Conservation (phyloP, 2,113 vertebrate species). For the Perca schrenkii region DNA sequence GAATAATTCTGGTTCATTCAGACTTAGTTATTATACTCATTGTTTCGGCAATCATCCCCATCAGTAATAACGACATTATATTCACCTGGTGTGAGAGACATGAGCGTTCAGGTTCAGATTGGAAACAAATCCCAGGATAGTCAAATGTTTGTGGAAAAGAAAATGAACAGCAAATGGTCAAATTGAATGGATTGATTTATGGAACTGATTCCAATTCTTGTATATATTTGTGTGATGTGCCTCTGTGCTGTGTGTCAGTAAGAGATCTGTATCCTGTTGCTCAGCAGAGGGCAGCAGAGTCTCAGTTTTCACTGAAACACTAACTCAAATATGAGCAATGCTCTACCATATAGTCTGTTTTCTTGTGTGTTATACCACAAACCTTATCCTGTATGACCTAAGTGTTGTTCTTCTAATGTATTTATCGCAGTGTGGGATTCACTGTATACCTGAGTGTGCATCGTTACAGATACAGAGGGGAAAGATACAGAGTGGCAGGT, state of each 20-base stretch:
- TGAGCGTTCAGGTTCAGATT: background rate
- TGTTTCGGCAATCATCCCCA: background rate
- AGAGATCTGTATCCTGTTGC: background rate
- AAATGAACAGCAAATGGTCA: background rate
- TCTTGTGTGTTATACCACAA: background rate
- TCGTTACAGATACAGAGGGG: background rate
- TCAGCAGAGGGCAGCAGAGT: constrained; percentile 66
- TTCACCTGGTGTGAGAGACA: background rate
- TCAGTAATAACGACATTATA: background rate
- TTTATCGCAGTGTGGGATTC: background rate
- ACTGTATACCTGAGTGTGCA: background rate
- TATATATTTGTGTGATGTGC: background rate
- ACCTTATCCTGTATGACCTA: background rate
- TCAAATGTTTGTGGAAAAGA: background rate
- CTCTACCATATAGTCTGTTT: background rate
- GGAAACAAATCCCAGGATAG: background rate
- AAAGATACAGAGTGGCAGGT: constrained; percentile 15
- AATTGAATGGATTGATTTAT: background rate
- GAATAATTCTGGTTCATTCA: background rate
- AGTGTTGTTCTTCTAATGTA: background rate
- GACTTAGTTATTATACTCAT: background rate
- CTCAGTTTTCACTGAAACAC: constrained; percentile 11
- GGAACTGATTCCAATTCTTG: background rate
- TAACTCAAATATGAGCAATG: background rate
- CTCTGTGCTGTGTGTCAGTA: background rate